These are phyloP conservation scores for Meleagris gallopavo DNA, from an alignment of 2,113 vertebrate genomes.

Conservation along the genomic window DNA sequence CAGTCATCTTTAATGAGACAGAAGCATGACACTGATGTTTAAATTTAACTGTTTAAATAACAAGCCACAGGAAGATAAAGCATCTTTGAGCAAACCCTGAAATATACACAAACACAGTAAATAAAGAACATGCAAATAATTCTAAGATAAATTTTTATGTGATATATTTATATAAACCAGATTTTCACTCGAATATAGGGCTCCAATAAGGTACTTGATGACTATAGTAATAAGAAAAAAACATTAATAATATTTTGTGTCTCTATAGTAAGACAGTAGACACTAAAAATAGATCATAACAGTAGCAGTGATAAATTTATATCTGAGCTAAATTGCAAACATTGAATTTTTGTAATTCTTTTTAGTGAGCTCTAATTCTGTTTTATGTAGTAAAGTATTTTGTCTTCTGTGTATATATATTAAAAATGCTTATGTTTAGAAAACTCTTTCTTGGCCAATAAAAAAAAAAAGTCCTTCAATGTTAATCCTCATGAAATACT, in stretches of 20 bases:
- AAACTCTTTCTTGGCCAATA: not conserved
- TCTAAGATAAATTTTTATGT: not conserved
- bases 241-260: not conserved
- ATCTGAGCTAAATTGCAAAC: not conserved
- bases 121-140: not conserved
- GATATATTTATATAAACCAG: not conserved
- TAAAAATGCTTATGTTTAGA: not conserved
- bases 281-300: not conserved
- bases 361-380: not conserved
- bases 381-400: not conserved
- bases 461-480: not conserved
- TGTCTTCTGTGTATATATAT: not conserved
- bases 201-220: not conserved
- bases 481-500: conserved; percentile 10
- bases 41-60: not conserved
- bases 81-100: not conserved
- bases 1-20: not conserved
- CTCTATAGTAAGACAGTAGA: not conserved
- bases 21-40: not conserved
- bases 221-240: not conserved
- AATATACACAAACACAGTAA: not conserved
- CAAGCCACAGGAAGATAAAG: not conserved
- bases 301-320: not conserved
- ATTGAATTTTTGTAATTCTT: not conserved
- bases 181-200: not conserved